Evolutionary conservation across 1,140 invertebrate species (phyloP), one percentile per base, ranked within the genome.

Genomic region (Eueides isabella): DNA sequence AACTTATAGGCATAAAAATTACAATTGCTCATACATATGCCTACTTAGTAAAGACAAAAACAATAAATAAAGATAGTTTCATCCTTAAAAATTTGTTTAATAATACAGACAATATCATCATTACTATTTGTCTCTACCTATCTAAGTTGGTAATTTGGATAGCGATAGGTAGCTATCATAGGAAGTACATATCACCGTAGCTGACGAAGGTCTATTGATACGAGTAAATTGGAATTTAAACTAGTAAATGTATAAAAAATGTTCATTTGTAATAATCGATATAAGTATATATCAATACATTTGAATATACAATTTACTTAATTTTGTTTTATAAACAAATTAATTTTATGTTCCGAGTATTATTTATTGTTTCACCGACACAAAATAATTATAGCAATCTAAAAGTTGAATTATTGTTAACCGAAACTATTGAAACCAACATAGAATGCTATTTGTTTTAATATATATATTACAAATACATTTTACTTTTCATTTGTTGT

Each of bases 111-210:
- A 19, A 6, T 23, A 55, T 55, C 23, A n/a, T 23, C 2, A 23
- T 55, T 55, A 55, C 26, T 7, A n/a, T 23, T 55, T 11, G 48
- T 26, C 48, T 55, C 19, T 55, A 55, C 11, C 11, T 55, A 55
- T 23, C 48, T 26, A 48, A 48, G 41, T 48, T 55, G 9, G 23
- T 55, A 55, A 55, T 2, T 26, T 9, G 23, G 7, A 55, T 12
- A 19, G 61, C 14, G 26, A 69, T 61, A 69, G 29, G 48, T 61
- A 69, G 29, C 33, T 69, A 69, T 69, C 67, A 69, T 69, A 69
- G 67, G 67, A 69, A 69, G 55, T 69, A 48, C 67, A 69, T 69
- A 69, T 69, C 67, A 69, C 28, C 44, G 55, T 55, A 41, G 29
- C 4, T 30, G 55, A 61, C 33, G 44, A 48, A 61, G 12, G 44